Conservation (phyloP, 1,140 invertebrate genomes). For the Drosophila kurseongensis region DNA sequence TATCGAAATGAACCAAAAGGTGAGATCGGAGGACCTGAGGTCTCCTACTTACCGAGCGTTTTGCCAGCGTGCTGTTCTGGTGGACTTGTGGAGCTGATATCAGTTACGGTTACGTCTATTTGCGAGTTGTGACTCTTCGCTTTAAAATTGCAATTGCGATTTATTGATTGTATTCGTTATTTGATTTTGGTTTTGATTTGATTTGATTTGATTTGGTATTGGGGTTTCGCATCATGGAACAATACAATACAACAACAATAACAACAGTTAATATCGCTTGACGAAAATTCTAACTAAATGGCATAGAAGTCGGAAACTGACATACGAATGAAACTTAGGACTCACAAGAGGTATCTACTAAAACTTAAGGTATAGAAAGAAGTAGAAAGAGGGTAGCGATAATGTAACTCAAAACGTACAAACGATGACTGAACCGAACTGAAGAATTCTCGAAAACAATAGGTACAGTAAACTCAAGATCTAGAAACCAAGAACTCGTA, state of each 20-base stretch:
- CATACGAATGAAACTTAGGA: slow-evolving; percentile 29
- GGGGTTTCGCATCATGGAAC: slow-evolving; percentile 71
- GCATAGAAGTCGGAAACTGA: slow-evolving; percentile 38
- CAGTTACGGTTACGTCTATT: slow-evolving; percentile 71
- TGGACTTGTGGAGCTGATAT: slow-evolving; percentile 59
- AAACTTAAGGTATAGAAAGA: slow-evolving; percentile 34
- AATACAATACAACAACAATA: slow-evolving; percentile 84
- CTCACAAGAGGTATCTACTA: slow-evolving; percentile 30
- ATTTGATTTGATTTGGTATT: slow-evolving; percentile 44
- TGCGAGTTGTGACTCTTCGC: slow-evolving; percentile 77
- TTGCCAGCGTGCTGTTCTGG: slow-evolving; percentile 45
- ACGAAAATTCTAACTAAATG: slow-evolving; percentile 67
- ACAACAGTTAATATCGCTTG: slow-evolving; percentile 82
- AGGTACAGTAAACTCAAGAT: slow-evolving; percentile 18
- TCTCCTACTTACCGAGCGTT: slow-evolving; percentile 59
- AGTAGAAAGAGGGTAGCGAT: slow-evolving; percentile 18
- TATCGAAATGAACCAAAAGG: slow-evolving; percentile 51
- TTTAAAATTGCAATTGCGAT: slow-evolving; percentile 79
- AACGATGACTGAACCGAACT: slow-evolving; percentile 1
- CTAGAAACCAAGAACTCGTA: slow-evolving; percentile 43
- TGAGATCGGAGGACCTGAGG: slow-evolving; percentile 41
- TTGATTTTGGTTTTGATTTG: slow-evolving; percentile 32
- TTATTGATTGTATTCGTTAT: slow-evolving; percentile 51
- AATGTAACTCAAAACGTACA: not conserved
- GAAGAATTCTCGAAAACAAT: not conserved